A percentile compares a stretch with the other conserved stretches of the same genome.
phyloP scores from a whole-genome alignment of 2,797 vertebrate genomes.

The Oreortyx pictus region DNA sequence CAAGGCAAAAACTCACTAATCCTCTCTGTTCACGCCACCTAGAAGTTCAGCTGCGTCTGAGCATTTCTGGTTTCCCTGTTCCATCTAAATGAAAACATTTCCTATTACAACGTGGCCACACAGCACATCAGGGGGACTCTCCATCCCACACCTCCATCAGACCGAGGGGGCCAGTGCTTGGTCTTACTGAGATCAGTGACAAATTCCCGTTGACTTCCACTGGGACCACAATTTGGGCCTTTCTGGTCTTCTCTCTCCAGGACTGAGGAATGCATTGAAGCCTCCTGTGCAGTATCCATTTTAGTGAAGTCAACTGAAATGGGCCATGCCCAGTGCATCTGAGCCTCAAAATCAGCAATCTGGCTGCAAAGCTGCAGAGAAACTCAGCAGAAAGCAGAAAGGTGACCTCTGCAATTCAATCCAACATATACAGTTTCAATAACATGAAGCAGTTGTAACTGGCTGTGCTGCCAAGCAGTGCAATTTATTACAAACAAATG shows the following conservation, averaged over 20 bases:
- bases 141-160: neutral
- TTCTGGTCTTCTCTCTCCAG: neutral
- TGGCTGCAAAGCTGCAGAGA: neutral
- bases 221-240: neutral
- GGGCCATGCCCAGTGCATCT: neutral
- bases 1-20: neutral
- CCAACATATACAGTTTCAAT: neutral
- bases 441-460: neutral
- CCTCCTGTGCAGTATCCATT: neutral
- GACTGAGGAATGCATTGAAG: neutral
- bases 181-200: neutral
- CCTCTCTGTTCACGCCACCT: neutral
- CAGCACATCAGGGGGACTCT: neutral
- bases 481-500: neutral
- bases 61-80: neutral
- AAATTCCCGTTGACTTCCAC: neutral
- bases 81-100: neutral
- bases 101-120: too few species aligned
- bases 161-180: neutral
- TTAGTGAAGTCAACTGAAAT: neutral
- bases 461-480: neutral
- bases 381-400: neutral
- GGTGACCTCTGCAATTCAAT: neutral
- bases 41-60: neutral
- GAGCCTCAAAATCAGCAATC: neutral